Evolutionary conservation across 2,888 invertebrate genomes (phyloP).

Genomic region (Amblyteles armatorius): DNA sequence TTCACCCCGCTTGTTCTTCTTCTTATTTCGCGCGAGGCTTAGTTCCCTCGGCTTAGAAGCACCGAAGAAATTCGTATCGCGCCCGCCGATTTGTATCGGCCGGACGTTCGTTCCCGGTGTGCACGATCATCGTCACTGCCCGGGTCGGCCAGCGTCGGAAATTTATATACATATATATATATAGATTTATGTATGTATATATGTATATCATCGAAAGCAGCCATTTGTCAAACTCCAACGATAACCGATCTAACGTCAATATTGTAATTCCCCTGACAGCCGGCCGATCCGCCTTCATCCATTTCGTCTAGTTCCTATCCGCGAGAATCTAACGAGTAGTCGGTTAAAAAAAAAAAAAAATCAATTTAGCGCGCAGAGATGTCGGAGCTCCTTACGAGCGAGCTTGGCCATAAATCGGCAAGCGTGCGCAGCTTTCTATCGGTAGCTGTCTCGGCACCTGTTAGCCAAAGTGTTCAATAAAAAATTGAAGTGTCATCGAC

Average conservation of each 20-base stretch:
- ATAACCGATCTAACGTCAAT: constrained; percentile 41
- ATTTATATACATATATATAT: background rate
- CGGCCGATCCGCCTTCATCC: background rate
- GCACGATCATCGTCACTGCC: constrained; percentile 48
- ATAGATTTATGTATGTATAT: background rate
- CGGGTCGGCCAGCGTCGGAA: background rate
- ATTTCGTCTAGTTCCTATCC: background rate
- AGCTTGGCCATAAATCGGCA: background rate
- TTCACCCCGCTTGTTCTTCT: constrained; percentile 18
- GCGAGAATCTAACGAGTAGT: constrained; percentile 7
- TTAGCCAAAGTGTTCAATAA: background rate
- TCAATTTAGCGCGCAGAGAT: constrained; percentile 21
- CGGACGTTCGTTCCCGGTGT: constrained; percentile 9
- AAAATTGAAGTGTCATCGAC: constrained; percentile 6
- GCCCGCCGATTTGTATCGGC: constrained; percentile 33
- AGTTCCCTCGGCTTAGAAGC: background rate
- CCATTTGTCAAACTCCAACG: constrained; percentile 51
- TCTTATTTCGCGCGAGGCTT: constrained; percentile 11
- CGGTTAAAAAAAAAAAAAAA: background rate
- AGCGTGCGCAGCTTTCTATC: constrained; percentile 15
- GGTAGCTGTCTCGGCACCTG: constrained; percentile 40
- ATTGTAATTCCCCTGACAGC: constrained; percentile 40
- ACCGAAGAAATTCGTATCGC: constrained; percentile 29
- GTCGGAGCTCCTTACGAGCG: background rate
- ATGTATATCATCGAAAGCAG: constrained; percentile 19